Evolutionary conservation across 1,140 invertebrate species (phyloP).

Genomic region (Ceratina australensis): DNA sequence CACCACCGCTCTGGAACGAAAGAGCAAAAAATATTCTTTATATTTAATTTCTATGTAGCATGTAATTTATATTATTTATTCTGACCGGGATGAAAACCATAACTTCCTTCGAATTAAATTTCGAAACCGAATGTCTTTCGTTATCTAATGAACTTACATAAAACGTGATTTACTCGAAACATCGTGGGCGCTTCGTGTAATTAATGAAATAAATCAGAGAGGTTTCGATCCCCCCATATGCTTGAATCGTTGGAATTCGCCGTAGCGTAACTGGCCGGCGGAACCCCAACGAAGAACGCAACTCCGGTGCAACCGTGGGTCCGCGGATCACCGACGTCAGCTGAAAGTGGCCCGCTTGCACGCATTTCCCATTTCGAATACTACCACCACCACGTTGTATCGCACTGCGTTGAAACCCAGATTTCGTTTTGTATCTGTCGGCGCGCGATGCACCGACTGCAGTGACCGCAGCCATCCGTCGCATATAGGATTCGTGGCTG

Average conservation of each 20-base stretch:
- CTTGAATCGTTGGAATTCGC: not conserved
- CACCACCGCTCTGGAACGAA: constrained; percentile 87
- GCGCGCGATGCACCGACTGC: constrained; percentile 43
- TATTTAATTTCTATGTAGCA: not conserved
- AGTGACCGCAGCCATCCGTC: constrained; percentile 70
- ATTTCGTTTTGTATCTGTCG: constrained; percentile 47
- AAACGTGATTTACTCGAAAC: not conserved
- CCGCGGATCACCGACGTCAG: not conserved
- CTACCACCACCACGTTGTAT: not conserved
- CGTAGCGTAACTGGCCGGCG: not conserved
- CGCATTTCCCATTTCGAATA: constrained; percentile 40
- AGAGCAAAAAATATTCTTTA: not conserved
- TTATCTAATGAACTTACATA: not conserved
- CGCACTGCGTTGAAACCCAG: constrained; percentile 46
- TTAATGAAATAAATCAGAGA: constrained; percentile 17
- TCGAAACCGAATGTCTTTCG: too few relatives aligned
- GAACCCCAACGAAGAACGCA: not conserved
- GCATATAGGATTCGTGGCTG: constrained; percentile 68
- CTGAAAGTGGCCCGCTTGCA: constrained; percentile 28
- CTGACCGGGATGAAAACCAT: too few relatives aligned
- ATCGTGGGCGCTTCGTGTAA: not conserved
- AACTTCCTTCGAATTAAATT: too few relatives aligned
- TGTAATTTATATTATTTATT: too few relatives aligned
- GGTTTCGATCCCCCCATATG: not conserved
- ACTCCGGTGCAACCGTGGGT: not conserved